These are phyloP conservation scores for Gymnarchus niloticus DNA, from an alignment of 2,113 vertebrate genomes.

Conservation along the genomic window DNA sequence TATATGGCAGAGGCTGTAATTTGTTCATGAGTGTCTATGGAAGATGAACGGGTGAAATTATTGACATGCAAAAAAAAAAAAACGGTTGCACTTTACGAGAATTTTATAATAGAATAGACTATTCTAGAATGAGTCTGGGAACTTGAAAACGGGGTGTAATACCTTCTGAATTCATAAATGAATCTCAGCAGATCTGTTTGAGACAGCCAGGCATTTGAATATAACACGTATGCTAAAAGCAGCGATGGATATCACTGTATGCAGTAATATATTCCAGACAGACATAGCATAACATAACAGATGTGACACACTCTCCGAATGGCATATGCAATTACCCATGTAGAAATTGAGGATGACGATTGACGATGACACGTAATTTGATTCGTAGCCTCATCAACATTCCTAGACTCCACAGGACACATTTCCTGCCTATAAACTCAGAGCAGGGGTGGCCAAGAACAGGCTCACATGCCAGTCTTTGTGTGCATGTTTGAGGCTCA, in stretches of 20 bases:
- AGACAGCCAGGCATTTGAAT: background rate
- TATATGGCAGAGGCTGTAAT: too few relatives aligned
- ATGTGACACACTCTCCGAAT: background rate
- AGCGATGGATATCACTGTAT: background rate
- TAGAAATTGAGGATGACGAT: background rate
- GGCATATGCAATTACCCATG: background rate
- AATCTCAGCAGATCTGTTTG: background rate
- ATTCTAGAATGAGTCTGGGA: background rate
- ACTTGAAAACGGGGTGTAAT: background rate
- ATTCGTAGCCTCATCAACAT: background rate
- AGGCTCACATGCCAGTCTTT: too few relatives aligned
- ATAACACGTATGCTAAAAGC: background rate
- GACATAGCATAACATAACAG: too few relatives aligned
- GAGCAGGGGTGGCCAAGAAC: too few relatives aligned
- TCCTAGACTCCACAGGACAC: background rate
- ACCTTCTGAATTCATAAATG: background rate
- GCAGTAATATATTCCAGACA: background rate
- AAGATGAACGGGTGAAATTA: background rate
- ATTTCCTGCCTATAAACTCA: too few relatives aligned
- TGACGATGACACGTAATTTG: background rate
- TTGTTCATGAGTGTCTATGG: background rate
- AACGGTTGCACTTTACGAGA: background rate
- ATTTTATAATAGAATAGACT: background rate
- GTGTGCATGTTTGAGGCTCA: too few relatives aligned
- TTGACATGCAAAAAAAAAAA: background rate